A percentile compares a stretch with the other conserved stretches of the same genome.
phyloP scores from a whole-genome alignment of 2,888 invertebrate species.

The Unio delphinus region DNA sequence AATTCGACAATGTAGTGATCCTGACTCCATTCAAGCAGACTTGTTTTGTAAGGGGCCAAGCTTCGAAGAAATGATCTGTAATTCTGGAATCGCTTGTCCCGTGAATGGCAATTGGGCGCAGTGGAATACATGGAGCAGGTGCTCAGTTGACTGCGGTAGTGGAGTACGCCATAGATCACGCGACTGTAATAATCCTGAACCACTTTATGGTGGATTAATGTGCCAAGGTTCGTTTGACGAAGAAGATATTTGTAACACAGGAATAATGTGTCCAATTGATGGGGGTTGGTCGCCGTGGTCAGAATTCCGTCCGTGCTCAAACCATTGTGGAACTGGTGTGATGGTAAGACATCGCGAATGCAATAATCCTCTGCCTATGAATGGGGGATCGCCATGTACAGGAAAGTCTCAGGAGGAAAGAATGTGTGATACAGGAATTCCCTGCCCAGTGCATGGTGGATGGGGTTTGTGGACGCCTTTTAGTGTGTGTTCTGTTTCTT shows the following conservation, averaged over 20 bases:
- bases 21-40: conserved; percentile 11
- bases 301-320: conserved; percentile 9
- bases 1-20: conserved; percentile 13
- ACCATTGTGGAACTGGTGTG: conserved; percentile 15
- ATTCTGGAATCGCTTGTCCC: conserved; percentile 15
- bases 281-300: conserved; percentile 27
- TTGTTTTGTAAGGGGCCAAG: conserved; percentile 10
- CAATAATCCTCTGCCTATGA: conserved; percentile 11
- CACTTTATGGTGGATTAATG: conserved; percentile 18
- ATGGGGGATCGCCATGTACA: conserved; percentile 14
- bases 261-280: conserved; percentile 22
- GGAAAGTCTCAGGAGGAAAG: conserved; percentile 11
- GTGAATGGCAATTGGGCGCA: conserved; percentile 25
- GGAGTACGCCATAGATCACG: conserved; percentile 17
- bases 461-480: conserved; percentile 26
- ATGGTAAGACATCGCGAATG: conserved; percentile 9
- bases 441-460: conserved; percentile 23
- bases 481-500: conserved; percentile 15
- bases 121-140: conserved; percentile 20
- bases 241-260: conserved; percentile 15
- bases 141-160: conserved; percentile 22
- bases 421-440: conserved; percentile 16
- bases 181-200: conserved; percentile 27
- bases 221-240: conserved; percentile 19
- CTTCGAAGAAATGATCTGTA: conserved; percentile 16